These are phyloP conservation scores for Pelvicachromis taeniatus DNA, from an alignment of 2,113 vertebrate species.

Conservation along the genomic window DNA sequence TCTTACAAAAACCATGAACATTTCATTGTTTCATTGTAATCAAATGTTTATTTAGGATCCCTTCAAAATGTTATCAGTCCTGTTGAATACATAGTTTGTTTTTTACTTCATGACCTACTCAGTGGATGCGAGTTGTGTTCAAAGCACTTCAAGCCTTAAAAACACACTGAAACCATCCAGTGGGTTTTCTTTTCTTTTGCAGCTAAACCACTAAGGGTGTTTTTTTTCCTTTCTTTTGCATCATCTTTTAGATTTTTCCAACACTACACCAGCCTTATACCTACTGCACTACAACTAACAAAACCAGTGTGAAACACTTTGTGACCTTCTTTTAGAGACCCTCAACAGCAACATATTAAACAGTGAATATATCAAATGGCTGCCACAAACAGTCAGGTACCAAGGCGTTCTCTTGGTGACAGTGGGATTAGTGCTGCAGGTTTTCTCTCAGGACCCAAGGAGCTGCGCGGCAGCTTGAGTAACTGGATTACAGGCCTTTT, in stretches of 20 bases:
- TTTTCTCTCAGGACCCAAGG: conserved; percentile 80
- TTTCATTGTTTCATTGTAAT: neutral
- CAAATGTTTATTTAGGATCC: neutral
- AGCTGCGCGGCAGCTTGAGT: conserved; percentile 80
- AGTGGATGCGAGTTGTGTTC: neutral
- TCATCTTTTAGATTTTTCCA: conserved; percentile 3
- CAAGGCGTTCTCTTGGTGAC: conserved; percentile 71
- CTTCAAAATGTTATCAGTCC: neutral
- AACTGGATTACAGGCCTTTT: conserved; percentile 94
- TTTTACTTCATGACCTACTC: neutral
- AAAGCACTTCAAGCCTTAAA: neutral
- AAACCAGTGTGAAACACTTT: conserved; percentile 28
- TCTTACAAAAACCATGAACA: neutral
- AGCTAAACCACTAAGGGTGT: neutral
- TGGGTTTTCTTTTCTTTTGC: neutral
- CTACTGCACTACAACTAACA: neutral
- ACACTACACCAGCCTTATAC: neutral
- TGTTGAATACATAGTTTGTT: neutral
- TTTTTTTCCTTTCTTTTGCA: neutral
- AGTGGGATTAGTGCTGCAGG: conserved; percentile 79
- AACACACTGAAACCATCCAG: neutral
- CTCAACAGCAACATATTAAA: conserved; percentile 43
- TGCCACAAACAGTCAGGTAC: conserved; percentile 70
- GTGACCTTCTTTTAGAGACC: conserved; percentile 22
- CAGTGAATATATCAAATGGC: conserved; percentile 57